phyloP scores from a whole-genome alignment of 2,113 vertebrate species.

The Sturnus vulgaris region DNA sequence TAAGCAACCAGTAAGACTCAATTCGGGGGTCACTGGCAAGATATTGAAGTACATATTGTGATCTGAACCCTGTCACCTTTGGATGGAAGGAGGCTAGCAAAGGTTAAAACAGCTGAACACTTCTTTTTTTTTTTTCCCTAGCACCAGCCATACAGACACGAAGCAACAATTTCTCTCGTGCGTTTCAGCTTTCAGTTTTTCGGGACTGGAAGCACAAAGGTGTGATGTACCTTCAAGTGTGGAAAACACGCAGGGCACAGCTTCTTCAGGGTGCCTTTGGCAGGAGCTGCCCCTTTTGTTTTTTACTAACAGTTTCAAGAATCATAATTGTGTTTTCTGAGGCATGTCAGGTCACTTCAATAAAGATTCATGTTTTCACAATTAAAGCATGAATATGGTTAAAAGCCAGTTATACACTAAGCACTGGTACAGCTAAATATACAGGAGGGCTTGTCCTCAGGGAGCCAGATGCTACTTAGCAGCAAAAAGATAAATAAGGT shows the following conservation, averaged over 20 bases:
- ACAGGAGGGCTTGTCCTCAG: slow-evolving; percentile 14
- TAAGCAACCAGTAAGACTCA: slow-evolving; percentile 85
- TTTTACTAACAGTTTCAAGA: slow-evolving; percentile 32
- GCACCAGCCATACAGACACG: slow-evolving; percentile 35
- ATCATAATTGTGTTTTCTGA: neutral
- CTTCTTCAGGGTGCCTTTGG: neutral
- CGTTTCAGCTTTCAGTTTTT: slow-evolving; percentile 22
- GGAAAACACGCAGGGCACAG: neutral
- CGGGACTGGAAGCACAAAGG: neutral
- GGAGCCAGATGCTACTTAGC: slow-evolving; percentile 38
- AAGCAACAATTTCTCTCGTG: neutral
- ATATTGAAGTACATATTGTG: slow-evolving; percentile 87
- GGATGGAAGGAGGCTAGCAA: slow-evolving; percentile 88
- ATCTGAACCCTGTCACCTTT: slow-evolving; percentile 93
- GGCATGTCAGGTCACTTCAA: slow-evolving; percentile 9
- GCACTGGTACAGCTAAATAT: slow-evolving; percentile 16
- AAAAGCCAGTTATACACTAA: slow-evolving; percentile 38
- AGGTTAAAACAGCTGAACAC: slow-evolving; percentile 94
- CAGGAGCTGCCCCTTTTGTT: neutral
- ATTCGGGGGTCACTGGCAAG: slow-evolving; percentile 89
- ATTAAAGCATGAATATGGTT: slow-evolving; percentile 19
- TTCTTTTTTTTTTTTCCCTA: slow-evolving; percentile 48
- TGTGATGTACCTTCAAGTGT: neutral
- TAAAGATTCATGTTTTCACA: slow-evolving; percentile 15
- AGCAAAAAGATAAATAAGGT: slow-evolving; percentile 37